A percentile compares a stretch with the other conserved stretches of the same genome.
These are phyloP conservation scores for Crepidodera aurea DNA, from an alignment of 2,888 invertebrate genomes.

Conservation along the genomic window DNA sequence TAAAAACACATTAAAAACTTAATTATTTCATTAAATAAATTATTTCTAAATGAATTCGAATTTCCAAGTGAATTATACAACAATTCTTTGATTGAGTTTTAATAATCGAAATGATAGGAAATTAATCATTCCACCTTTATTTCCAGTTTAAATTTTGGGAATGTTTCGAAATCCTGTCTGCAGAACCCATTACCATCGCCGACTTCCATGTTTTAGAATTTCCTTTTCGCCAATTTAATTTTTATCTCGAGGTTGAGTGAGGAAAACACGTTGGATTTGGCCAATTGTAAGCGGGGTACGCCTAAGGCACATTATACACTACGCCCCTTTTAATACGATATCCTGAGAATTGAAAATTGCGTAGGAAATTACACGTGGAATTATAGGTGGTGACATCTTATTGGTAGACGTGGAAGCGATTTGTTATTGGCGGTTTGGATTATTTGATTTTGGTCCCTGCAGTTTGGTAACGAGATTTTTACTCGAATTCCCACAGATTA, in stretches of 20 bases:
- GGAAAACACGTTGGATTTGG: constrained; percentile 30
- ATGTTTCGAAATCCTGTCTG: constrained; percentile 10
- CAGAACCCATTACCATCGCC: constrained; percentile 11
- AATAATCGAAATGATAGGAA: constrained; percentile 10
- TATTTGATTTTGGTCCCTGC: constrained; percentile 15
- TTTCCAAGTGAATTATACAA: too few relatives aligned
- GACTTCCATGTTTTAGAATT: background rate
- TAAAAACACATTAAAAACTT: too few relatives aligned
- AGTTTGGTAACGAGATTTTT: background rate
- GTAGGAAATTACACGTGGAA: constrained; percentile 55
- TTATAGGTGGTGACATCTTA: constrained; percentile 47
- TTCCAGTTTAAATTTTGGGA: constrained; percentile 1
- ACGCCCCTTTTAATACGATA: constrained; percentile 53
- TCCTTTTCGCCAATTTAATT: constrained; percentile 5
- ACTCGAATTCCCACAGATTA: background rate
- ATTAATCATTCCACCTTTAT: constrained; percentile 9
- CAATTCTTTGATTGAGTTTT: too few relatives aligned
- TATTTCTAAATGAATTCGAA: too few relatives aligned
- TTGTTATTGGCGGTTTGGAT: constrained; percentile 48
- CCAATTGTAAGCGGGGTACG: constrained; percentile 45
- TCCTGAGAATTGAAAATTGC: constrained; percentile 51
- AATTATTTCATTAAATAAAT: too few relatives aligned
- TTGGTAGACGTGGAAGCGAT: constrained; percentile 44
- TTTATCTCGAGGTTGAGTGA: constrained; percentile 13
- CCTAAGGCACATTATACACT: constrained; percentile 45